A percentile compares a stretch with the other conserved stretches of the same genome.
Evolutionary conservation across 2,797 vertebrate species (phyloP).

Genomic region (Amblyopsis hoosieri): DNA sequence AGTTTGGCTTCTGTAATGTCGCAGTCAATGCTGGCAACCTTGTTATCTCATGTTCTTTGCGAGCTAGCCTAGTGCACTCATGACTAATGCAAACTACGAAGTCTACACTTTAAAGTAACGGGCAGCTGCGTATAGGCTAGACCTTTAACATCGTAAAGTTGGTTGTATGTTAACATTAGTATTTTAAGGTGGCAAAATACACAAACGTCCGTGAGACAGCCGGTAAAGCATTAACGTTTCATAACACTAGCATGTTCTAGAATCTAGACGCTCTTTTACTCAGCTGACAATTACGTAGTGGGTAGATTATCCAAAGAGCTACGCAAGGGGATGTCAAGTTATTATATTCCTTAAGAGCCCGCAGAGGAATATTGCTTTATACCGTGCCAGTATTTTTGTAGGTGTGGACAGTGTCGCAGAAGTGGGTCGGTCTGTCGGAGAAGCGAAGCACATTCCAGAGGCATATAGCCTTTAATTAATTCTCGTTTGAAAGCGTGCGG

Average conservation of each 20-base stretch:
- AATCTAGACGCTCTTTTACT: conserved; percentile 27
- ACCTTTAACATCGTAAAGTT: too few relatives aligned
- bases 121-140: too few relatives aligned
- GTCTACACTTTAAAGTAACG: too few relatives aligned
- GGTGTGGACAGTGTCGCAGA: background rate
- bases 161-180: too few relatives aligned
- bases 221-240: background rate
- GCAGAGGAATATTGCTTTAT: background rate
- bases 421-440: conserved; percentile 24
- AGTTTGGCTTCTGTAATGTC: too few relatives aligned
- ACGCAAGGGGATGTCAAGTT: background rate
- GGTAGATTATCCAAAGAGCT: background rate
- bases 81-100: too few relatives aligned
- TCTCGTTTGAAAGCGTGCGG: conserved; percentile 13
- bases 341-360: background rate
- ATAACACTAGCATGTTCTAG: background rate
- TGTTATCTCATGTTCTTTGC: too few relatives aligned
- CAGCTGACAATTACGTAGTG: conserved; percentile 71
- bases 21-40: too few relatives aligned
- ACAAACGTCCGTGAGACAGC: too few relatives aligned
- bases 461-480: conserved; percentile 15
- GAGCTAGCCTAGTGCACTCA: too few relatives aligned
- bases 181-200: background rate
- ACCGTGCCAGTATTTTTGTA: background rate
- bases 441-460: conserved; percentile 11